phyloP scores from a whole-genome alignment of 2,113 vertebrate genomes.

The Jaculus jaculus region DNA sequence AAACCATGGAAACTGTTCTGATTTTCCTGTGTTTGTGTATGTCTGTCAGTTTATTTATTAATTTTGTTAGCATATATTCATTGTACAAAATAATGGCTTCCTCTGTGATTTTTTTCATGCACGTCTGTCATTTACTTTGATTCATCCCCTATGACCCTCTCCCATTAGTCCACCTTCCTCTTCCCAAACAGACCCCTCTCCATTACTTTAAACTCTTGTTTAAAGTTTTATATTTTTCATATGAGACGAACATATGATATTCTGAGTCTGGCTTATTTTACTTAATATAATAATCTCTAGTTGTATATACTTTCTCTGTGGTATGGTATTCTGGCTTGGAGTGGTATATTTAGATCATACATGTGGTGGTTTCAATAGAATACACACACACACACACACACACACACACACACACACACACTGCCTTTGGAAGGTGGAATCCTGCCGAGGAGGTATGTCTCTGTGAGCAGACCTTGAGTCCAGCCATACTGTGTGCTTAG shows the following conservation, averaged over 20 bases:
- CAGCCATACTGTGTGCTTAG: no score
- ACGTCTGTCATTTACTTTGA: not conserved
- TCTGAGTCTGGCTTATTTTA: not conserved
- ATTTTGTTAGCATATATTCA: not conserved
- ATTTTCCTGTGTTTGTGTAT: not conserved
- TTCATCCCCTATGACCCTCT: not conserved
- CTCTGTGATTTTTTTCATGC: not conserved
- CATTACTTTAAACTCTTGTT: not conserved
- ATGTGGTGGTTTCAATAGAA: no score
- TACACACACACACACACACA: no score
- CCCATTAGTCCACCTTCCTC: not conserved
- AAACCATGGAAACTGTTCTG: not conserved
- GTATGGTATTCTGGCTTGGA: no score
- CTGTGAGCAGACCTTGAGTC: no score
- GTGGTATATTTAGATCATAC: no score
- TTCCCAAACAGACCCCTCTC: not conserved
- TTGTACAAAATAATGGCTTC: not conserved
- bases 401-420: no score
- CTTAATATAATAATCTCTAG: not conserved
- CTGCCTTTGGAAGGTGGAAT: no score
- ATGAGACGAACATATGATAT: no score
- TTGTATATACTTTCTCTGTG: no score
- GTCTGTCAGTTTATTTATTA: not conserved
- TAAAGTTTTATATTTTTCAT: not conserved
- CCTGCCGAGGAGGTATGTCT: no score